Percentiles rank a stretch among this genome's conserved stretches.
phyloP scores from a whole-genome alignment of 1,140 invertebrate species.

The Bicyclus anynana region DNA sequence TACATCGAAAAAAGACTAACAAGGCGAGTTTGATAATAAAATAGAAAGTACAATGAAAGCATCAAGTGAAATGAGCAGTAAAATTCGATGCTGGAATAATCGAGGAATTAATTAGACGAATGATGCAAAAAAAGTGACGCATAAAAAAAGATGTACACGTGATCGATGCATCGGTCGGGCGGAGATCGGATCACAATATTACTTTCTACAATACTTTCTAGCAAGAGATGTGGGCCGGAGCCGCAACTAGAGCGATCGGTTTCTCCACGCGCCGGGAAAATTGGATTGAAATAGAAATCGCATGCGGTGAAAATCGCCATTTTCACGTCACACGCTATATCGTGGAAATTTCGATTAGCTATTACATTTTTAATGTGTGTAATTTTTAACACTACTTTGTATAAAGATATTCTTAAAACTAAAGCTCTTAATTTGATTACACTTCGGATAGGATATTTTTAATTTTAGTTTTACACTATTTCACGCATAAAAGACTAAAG shows the following conservation, averaged over 20 bases:
- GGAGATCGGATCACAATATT: conserved; percentile 65
- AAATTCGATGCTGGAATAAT: not conserved
- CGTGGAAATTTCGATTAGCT: conserved; percentile 46
- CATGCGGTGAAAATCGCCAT: conserved; percentile 66
- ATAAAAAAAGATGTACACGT: conserved; percentile 58
- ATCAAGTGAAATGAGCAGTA: not conserved
- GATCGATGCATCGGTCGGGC: conserved; percentile 63
- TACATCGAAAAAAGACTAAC: no score
- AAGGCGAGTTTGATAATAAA: no score
- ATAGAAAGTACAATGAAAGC: not conserved
- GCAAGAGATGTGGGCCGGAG: conserved; percentile 72
- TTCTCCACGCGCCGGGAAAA: conserved; percentile 72
- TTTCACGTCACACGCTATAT: conserved; percentile 66
- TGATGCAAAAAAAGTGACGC: conserved; percentile 37
- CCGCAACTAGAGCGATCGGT: conserved; percentile 73
- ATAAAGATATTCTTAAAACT: no score
- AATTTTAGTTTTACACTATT: no score
- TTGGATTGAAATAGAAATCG: conserved; percentile 76
- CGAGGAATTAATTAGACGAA: not conserved
- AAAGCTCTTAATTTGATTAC: no score
- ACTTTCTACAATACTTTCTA: conserved; percentile 76
- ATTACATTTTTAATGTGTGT: conserved; percentile 1
- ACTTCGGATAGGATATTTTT: no score
- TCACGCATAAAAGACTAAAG: no score
- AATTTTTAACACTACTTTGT: not conserved